These are phyloP conservation scores for Cerceris ruficornis DNA, from an alignment of 2,888 invertebrate species.

Conservation along the genomic window DNA sequence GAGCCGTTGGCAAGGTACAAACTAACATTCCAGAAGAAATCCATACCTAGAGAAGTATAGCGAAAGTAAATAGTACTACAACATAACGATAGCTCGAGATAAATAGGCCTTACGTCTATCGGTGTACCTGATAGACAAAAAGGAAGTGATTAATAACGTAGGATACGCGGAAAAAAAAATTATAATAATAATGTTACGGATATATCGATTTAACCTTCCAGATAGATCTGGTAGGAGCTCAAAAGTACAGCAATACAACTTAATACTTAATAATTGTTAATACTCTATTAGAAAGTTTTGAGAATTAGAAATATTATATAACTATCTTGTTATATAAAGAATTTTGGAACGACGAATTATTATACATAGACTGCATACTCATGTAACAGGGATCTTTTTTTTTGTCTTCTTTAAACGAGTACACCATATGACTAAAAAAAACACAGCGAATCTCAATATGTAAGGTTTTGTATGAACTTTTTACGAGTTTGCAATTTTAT, in stretches of 20 bases:
- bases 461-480: constrained; percentile 69
- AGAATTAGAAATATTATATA: constrained; percentile 47
- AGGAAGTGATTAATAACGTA: constrained; percentile 41
- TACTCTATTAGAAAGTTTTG: constrained; percentile 34
- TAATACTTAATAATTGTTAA: constrained; percentile 50
- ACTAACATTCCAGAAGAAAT: constrained; percentile 60
- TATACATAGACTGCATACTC: constrained; percentile 54
- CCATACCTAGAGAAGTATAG: constrained; percentile 33
- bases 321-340: constrained; percentile 53
- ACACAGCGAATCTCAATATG: constrained; percentile 52
- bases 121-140: constrained; percentile 50
- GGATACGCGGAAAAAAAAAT: too few species aligned
- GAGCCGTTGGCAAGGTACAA: constrained; percentile 62
- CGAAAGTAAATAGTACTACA: constrained; percentile 27
- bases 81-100: constrained; percentile 43
- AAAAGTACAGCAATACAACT: constrained; percentile 52
- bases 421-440: constrained; percentile 25
- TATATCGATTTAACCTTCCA: constrained; percentile 51
- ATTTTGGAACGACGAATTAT: constrained; percentile 50
- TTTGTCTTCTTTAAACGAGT: constrained; percentile 31
- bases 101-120: constrained; percentile 46
- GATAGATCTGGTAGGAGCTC: constrained; percentile 49
- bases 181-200: constrained; percentile 40
- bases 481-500: constrained; percentile 78
- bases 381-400: constrained; percentile 42